phyloP scores from a whole-genome alignment of 2,888 invertebrate genomes.

The Synanthedon vespiformis region DNA sequence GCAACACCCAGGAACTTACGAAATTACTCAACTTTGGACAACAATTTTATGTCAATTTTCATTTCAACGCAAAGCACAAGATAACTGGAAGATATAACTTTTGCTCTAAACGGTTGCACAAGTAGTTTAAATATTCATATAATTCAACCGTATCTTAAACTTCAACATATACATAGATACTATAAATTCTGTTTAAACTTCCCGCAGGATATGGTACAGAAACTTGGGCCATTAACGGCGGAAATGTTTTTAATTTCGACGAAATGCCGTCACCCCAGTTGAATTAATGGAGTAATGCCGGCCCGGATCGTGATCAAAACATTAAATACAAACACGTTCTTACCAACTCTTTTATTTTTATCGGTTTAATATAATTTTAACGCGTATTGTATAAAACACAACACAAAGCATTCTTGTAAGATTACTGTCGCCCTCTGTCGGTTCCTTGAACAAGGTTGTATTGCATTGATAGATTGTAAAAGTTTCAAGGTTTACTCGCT shows the following conservation, averaged over 20 bases:
- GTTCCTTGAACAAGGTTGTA: no score
- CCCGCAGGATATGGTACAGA: conserved; percentile 13
- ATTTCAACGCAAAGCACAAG: no score
- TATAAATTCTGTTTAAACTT: neutral
- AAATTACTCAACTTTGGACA: no score
- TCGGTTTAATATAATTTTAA: no score
- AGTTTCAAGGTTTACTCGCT: no score
- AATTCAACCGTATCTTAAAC: conserved; percentile 3
- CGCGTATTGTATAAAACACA: no score
- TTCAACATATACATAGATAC: conserved; percentile 1
- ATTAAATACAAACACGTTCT: conserved; percentile 6
- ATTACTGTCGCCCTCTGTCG: no score
- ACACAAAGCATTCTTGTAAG: no score
- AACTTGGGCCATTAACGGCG: conserved; percentile 21
- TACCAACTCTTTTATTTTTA: no score
- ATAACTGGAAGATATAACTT: neutral
- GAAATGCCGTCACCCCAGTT: conserved; percentile 15
- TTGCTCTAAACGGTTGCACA: neutral
- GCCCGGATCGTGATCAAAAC: conserved; percentile 4
- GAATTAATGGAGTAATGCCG: conserved; percentile 22
- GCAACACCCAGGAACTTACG: no score
- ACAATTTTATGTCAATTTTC: no score
- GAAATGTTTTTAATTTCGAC: conserved; percentile 23
- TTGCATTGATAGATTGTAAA: no score
- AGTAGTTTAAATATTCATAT: conserved; percentile 2